These are phyloP conservation scores for Campoletis sonorensis DNA, from an alignment of 1,140 invertebrate species.

Conservation along the genomic window DNA sequence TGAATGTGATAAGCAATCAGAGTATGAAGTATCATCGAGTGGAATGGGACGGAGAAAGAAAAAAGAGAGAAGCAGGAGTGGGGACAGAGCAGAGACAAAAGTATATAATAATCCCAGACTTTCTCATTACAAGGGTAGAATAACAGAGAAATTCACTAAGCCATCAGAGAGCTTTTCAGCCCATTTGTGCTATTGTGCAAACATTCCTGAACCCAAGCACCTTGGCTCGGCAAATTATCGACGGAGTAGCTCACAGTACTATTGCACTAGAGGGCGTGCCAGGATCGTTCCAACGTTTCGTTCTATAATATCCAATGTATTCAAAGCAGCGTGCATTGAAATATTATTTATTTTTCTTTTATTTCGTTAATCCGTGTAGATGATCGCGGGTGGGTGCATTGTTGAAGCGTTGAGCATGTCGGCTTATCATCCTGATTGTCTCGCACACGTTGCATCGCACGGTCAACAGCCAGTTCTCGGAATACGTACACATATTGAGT, in stretches of 20 bases:
- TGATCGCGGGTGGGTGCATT: neutral
- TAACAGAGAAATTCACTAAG: neutral
- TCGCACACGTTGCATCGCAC: constrained; percentile 1
- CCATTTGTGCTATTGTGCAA: neutral
- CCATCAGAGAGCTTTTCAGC: neutral
- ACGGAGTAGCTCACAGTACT: neutral
- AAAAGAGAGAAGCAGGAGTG: no score
- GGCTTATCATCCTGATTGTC: constrained; percentile 4
- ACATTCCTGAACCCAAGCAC: neutral
- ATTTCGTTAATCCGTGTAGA: neutral
- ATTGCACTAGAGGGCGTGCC: neutral
- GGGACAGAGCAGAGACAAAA: no score
- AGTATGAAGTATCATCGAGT: neutral
- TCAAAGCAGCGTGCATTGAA: neutral
- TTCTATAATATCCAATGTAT: neutral
- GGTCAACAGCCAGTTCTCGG: neutral
- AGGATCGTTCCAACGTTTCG: neutral
- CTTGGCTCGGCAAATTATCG: neutral
- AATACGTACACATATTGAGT: neutral
- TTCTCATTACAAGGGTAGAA: neutral
- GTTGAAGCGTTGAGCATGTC: neutral
- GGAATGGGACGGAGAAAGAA: neutral
- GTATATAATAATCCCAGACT: neutral
- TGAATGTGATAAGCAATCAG: neutral
- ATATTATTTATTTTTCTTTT: neutral